Evolutionary conservation across 2,113 vertebrate species (phyloP), one percentile per base, ranked within the genome.

Genomic region (Clarias macrocephalus): DNA sequence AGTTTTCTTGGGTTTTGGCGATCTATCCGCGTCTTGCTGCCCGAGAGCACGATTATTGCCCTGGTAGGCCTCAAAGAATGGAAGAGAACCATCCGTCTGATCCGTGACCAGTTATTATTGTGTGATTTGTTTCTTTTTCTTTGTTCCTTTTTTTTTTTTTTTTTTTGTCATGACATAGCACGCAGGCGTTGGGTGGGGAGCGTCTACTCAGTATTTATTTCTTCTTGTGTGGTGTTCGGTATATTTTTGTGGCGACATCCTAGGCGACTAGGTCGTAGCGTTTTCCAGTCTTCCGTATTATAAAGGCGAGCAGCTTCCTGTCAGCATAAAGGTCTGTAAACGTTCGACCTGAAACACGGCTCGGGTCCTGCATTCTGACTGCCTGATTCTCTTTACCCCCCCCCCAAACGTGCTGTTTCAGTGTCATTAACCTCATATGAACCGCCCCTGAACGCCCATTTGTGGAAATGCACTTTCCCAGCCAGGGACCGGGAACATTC

Each of bases 41-140:
- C 75, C 72, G 52, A 88, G 90, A 89, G 89, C 89, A 89, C 60
- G 90, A 93, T 94, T 92, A 94, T 42, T 62, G 93, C 86, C 86
- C 92, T 57, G 91, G 92, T 93, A 94, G 92, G 93, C 90, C 92
- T 90, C 92, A 91, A 83, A 88, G 89, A 85, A 63, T 75, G 87
- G 84, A 92, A 88, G 82, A 85, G 75, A 83, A 25, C 57, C 63
- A 76, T 83, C 65, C 59, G 65, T 86, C 90, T 89, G 85, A 62
- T 87, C 92, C 84, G 85, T 59, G 85, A 88, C 91, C 91, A 93
- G 87, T 65, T 42, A 56, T 60, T 72, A 57, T n/a, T 23, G 30
- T 84, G 15, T 76, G 60, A 48, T 48, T 48, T 48, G 48, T 48
- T 48, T 48, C 48, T 48, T 48, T 48, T 48, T 48, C 48, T 48